Evolutionary conservation across 2,797 vertebrate species (phyloP).

Genomic region (Myotis planiceps): DNA sequence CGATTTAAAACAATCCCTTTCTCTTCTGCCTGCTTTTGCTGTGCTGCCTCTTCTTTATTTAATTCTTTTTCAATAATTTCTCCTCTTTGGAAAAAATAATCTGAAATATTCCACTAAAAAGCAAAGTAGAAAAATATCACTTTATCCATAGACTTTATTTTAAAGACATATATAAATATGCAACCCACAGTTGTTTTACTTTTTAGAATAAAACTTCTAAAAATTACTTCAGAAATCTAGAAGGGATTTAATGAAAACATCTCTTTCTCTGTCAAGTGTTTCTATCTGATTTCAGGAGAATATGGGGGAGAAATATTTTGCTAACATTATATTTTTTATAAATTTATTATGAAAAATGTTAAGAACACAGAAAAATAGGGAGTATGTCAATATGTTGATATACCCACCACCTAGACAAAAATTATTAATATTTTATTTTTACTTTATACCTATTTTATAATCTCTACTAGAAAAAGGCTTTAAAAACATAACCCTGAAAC

Average conservation of each 20-base stretch:
- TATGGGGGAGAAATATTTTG: not conserved
- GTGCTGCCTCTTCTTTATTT: conserved; percentile 93
- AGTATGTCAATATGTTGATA: not conserved
- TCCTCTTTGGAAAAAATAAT: conserved; percentile 99
- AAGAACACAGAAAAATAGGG: not conserved
- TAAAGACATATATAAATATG: not conserved
- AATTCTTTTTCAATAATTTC: conserved; percentile 96
- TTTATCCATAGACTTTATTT: conserved; percentile 43
- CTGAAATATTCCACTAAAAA: conserved; percentile 98
- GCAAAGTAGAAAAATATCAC: conserved; percentile 62
- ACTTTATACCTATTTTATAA: not conserved
- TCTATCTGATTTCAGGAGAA: conserved; percentile 11
- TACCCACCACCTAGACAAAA: not conserved
- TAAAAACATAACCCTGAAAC: not conserved
- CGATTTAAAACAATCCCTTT: conserved; percentile 94
- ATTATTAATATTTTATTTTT: not conserved
- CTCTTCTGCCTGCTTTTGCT: conserved; percentile 95
- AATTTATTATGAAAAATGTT: conserved; percentile 16
- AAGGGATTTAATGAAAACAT: not conserved
- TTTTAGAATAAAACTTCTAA: conserved; percentile 41
- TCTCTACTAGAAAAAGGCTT: not conserved
- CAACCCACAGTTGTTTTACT: not conserved
- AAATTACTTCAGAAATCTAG: conserved; percentile 47
- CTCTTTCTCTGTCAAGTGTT: not conserved
- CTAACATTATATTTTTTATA: not conserved